phyloP scores from a whole-genome alignment of 1,140 invertebrate genomes.

The silkworm (Bombyx mori) region ASM3026992v2 NC_085126.1:7490001-7490500 shows the following conservation, averaged over 20 bases:
- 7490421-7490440: conserved; percentile 62
- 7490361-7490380: conserved; percentile 51
- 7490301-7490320: conserved; percentile 55
- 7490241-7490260: conserved; percentile 59
- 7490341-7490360: conserved; percentile 49
- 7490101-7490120: conserved; percentile 50
- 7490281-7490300: conserved; percentile 51
- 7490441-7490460: conserved; percentile 62
- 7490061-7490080: conserved; percentile 52
- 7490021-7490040: conserved; percentile 54
- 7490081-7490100: conserved; percentile 50
- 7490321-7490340: conserved; percentile 54
- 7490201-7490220: conserved; percentile 64
- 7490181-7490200: conserved; percentile 58
- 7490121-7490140: conserved; percentile 35
- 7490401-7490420: conserved; percentile 48
- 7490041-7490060: conserved; percentile 43
- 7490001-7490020: conserved; percentile 57
- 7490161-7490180: conserved; percentile 63
- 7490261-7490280: conserved; percentile 52
- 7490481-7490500: conserved; percentile 43
- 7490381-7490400: conserved; percentile 34
- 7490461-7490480: conserved; percentile 36
- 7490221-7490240: conserved; percentile 67
- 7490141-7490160: conserved; percentile 38